A percentile compares a stretch with the other conserved stretches of the same genome.
Evolutionary conservation across 2,113 vertebrate species (phyloP).

Genomic region (Mus spicilegus): DNA sequence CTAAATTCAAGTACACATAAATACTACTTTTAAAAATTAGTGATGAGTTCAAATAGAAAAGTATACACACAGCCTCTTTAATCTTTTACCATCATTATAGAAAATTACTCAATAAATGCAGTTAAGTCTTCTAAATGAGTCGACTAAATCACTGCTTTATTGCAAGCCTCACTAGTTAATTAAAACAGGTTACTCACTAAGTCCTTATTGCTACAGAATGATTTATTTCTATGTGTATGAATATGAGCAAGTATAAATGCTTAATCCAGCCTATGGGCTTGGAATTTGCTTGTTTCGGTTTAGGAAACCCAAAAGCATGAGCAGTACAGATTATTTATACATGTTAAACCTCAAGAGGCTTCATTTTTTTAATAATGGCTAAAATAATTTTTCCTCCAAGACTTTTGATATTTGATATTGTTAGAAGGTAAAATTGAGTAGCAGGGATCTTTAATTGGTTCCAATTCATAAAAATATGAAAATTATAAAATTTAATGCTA

Average conservation of each 20-base stretch:
- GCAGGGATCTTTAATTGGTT: accelerated
- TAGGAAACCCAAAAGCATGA: background rate
- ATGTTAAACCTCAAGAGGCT: background rate
- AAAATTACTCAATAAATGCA: conserved; percentile 57
- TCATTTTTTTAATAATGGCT: background rate
- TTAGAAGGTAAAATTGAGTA: background rate
- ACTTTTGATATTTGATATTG: background rate
- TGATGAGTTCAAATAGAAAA: conserved; percentile 17
- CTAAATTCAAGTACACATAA: background rate
- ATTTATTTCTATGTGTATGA: conserved; percentile 67
- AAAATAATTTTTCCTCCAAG: background rate
- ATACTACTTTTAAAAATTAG: background rate
- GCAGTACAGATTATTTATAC: background rate
- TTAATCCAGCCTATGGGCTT: conserved; percentile 7
- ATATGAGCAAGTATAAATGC: background rate
- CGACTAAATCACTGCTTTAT: conserved; percentile 69
- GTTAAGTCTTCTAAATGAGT: conserved; percentile 42
- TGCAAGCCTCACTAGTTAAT: conserved; percentile 66
- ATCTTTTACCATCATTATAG: background rate
- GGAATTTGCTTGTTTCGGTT: background rate
- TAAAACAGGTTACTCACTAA: conserved; percentile 51
- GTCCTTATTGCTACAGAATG: conserved; percentile 33
- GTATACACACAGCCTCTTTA: background rate
- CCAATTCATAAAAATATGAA: background rate
- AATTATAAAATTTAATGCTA: background rate